Base-by-base conservation (phyloP, 2,113 vertebrate species). In the Calonectris borealis region DNA sequence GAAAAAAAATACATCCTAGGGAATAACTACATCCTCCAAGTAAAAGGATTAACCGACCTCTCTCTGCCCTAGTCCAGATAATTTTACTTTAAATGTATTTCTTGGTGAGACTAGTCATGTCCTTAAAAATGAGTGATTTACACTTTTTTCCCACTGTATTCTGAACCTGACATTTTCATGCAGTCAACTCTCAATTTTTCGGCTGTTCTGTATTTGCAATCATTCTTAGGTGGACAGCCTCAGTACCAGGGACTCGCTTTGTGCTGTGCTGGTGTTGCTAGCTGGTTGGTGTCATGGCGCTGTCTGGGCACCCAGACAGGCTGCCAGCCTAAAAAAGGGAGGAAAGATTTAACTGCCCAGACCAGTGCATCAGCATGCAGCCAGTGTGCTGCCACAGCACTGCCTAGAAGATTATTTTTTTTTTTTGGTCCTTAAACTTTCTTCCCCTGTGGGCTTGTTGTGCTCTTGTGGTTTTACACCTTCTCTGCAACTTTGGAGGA, bases 21-120 rank as follows among this genome's bases (percentile, higher is more conserved):
- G 32, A 88, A 66, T 44, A 72, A 25, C 64, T 78, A 5, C 0
- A 0, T 77, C 34, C 34, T 73, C 26, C 32, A 76, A 55, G 51
- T 52, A 54, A 85, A 94, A 72, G 86, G 78, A 88, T 90, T 96
- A 55, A 31, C 68, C 60, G 84, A 88, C 84, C 71, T 90, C 83
- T 83, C 62, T 70, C 38, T 90, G 60, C 15, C 12, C 24, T 48
- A 52, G 32, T 64, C 22, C 18, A 68, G 87, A 78, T 51, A 71
- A 61, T 83, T 91, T 83, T 80, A 51, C 71, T 94, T 82, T 80
- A 87, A 95, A 95, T 80, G 40, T 32, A 82, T 36, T 81, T 82
- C 70, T 76, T 38, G n/a, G n/a, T 27, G 32, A 82, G 54, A 73
- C 40, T 38, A 49, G 40, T 66, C 36, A 19, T 31, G 54, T 90